phyloP scores from a whole-genome alignment of 2,888 invertebrate species.

The Chloroclystis v-ata region DNA sequence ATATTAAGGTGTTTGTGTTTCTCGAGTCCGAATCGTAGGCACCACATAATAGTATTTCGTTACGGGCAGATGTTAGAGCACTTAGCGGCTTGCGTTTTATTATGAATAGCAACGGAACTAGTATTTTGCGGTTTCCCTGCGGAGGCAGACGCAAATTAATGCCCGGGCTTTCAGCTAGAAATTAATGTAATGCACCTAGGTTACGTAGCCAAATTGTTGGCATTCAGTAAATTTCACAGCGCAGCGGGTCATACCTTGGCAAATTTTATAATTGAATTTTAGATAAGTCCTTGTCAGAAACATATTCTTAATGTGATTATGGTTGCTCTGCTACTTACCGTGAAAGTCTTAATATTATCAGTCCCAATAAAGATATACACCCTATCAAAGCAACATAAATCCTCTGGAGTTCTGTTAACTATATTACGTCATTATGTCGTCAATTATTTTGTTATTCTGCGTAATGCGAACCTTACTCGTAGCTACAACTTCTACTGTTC shows the following conservation, averaged over 20 bases:
- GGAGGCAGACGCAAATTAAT: constrained; percentile 74
- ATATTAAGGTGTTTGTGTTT: constrained; percentile 1
- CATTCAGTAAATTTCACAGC: constrained; percentile 61
- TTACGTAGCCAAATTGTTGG: constrained; percentile 70
- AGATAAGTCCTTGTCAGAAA: constrained; percentile 37
- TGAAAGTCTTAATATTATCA: not conserved
- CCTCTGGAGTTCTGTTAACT: too few relatives aligned
- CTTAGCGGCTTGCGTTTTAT: constrained; percentile 75
- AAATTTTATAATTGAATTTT: constrained; percentile 66
- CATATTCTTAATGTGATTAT: constrained; percentile 6
- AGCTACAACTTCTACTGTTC: too few relatives aligned
- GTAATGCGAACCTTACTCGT: too few relatives aligned
- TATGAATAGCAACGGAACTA: constrained; percentile 76
- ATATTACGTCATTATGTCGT: too few relatives aligned
- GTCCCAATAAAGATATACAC: too few relatives aligned
- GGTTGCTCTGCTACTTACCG: not conserved
- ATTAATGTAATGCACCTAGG: constrained; percentile 77
- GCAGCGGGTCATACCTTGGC: constrained; percentile 34
- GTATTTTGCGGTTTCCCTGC: constrained; percentile 73
- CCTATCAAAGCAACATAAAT: too few relatives aligned
- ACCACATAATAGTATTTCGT: constrained; percentile 59
- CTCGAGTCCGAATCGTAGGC: constrained; percentile 12
- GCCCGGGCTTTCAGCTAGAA: constrained; percentile 72
- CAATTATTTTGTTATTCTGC: too few relatives aligned
- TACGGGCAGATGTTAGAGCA: constrained; percentile 72